Evolutionary conservation across 2,888 invertebrate species (phyloP), one percentile per base, ranked within the genome.

Genomic region (Monochamus alternatus): DNA sequence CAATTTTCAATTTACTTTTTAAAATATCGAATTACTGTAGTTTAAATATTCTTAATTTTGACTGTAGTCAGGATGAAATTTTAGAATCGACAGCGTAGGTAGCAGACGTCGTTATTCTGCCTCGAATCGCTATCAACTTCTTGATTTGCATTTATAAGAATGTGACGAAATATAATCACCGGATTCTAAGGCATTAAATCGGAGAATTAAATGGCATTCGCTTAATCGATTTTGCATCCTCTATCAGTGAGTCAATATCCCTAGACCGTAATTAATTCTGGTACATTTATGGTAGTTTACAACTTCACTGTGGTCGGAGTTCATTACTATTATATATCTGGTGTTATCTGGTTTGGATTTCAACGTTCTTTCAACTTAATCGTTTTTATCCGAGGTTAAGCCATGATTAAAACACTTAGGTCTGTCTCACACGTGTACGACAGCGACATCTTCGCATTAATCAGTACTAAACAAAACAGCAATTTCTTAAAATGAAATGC

Each of bases 121-220:
- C n/a, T 55, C 47, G 47, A 55, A 3, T 55, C 22, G 14, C 55
- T 55, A 22, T 55, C 55, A 55, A 55, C 55, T 7, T 14, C 22
- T n/a, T 12, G 47, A 47, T 47, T 47, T 47, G 47, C 47, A 47
- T 47, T 55, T 55, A n/a, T 55, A 14, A 55, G 55, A 14, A 22
- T 14, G 22, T 55, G n/a, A n/a, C 55, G 55, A 55, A 55, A 55
- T 47, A 47, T 55, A 55, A 55, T 55, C 55, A 14, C 7, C 55
- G 55, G 55, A 55, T 55, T 55, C 55, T 0, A 55, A n/a, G 55
- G 3, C 55, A n/a, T n/a, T 14, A 55, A 55, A 55, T 55, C n/a
- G n/a, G 3, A 14, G 14, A 55, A 14, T 55, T 8, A 12, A 47
- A 12, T 47, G 47, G 12, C 10, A 47, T 9, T 38, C 2, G 38